Evolutionary conservation across 2,888 invertebrate species (phyloP), one percentile per base, ranked within the genome.

Genomic region (Meghimatium bilineatum): DNA sequence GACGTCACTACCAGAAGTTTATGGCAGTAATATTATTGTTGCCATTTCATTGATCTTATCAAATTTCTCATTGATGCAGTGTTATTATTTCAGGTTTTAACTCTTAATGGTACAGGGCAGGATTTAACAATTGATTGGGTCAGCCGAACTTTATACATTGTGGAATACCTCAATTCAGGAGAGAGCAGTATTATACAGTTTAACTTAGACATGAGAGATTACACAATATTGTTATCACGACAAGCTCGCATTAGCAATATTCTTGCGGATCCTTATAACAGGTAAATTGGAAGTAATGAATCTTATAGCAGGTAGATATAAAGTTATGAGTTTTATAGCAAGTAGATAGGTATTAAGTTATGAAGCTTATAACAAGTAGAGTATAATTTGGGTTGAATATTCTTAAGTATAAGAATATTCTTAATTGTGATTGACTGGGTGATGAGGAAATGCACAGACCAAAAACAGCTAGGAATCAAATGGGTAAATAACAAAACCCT

Each of bases 61-160:
- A n/a, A 63, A 63, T 26, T 63, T 63, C 26, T 63, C 60, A 63
- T n/a, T 23, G 5, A 63, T 63, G 60, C 26, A 63, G 3, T 44
- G 52, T 32, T 52, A n/a, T 0, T 78, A 66, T 69, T 88, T 23
- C 85, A 91, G 92, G 77, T 91, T 71, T 75, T 90, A 52, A 83
- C 89, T n/a, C 83, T 92, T 32, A 87, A 88, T 36, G 89, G 89
- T n/a, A 95, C 95, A 56, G 95, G 95, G 0, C 93, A 95, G 20
- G 96, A 96, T 85, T 93, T 98, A 38, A 95, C 96, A 1, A 95
- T 97, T 0, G 98, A 98, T 93, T 98, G 98, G 98, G 95, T 98
- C 71, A 96, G 96, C 78, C 95, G 97, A 77, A 95, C 96, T 75
- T 94, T 98, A 14, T 98, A 97, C 92, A 97, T 97, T 96, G 95